Percentiles rank a stretch among this genome's conserved stretches.
These are phyloP conservation scores for Naso thynnoides DNA, from an alignment of 2,797 vertebrate genomes.

Conservation along the genomic window DNA sequence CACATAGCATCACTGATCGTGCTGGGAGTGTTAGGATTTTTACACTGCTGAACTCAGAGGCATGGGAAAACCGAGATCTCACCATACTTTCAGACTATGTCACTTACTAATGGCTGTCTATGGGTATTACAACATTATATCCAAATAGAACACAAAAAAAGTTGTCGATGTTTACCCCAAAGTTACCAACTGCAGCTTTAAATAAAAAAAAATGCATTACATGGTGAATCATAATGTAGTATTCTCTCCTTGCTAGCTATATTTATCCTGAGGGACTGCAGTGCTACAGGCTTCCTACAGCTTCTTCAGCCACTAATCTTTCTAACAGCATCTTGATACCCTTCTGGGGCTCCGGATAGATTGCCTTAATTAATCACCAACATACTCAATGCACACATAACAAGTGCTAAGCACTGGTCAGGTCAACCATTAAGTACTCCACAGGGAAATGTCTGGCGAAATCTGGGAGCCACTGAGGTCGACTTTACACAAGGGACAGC, in stretches of 20 bases:
- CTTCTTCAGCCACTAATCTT: slow-evolving; percentile 55
- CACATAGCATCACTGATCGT: too few relatives aligned
- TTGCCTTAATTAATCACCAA: slow-evolving; percentile 77
- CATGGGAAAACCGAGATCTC: too few relatives aligned
- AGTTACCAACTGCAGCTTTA: too few relatives aligned
- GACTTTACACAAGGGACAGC: slow-evolving; percentile 41
- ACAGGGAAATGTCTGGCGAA: slow-evolving; percentile 57
- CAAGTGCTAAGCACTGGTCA: slow-evolving; percentile 63
- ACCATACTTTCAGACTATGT: too few relatives aligned
- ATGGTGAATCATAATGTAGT: background rate
- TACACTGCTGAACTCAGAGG: too few relatives aligned
- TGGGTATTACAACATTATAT: too few relatives aligned
- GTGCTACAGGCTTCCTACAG: slow-evolving; percentile 12
- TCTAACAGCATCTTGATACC: slow-evolving; percentile 60
- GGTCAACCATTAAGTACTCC: slow-evolving; percentile 60
- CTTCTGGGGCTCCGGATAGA: slow-evolving; percentile 57
- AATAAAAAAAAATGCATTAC: too few relatives aligned
- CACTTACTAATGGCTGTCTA: too few relatives aligned
- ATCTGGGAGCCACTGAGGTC: slow-evolving; percentile 43
- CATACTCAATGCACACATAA: slow-evolving; percentile 64
- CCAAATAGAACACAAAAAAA: too few relatives aligned
- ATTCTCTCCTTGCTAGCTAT: slow-evolving; percentile 7
- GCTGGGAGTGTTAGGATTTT: too few relatives aligned
- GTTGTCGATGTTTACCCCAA: too few relatives aligned
- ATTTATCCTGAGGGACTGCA: slow-evolving; percentile 19